These are phyloP conservation scores for Spialia ferax DNA, from an alignment of 2,888 invertebrate genomes.

Conservation along the genomic window DNA sequence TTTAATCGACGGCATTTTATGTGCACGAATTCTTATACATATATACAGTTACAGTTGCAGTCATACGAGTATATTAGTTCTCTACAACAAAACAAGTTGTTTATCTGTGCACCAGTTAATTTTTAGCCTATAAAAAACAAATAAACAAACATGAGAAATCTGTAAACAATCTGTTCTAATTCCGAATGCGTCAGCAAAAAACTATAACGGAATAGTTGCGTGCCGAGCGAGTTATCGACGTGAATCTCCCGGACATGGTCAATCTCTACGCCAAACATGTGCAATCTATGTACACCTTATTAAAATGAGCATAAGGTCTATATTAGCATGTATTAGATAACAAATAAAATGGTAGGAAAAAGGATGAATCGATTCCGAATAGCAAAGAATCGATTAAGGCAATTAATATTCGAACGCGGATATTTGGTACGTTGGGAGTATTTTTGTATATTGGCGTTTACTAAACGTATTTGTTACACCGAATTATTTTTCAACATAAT, in stretches of 20 bases:
- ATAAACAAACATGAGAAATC: conserved; percentile 22
- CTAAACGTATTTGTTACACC: too few species aligned
- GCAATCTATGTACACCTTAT: conserved; percentile 40
- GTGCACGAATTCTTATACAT: too few species aligned
- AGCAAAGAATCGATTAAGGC: conserved; percentile 67
- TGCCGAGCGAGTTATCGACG: conserved; percentile 76
- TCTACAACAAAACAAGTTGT: too few species aligned
- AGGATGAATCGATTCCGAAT: conserved; percentile 65
- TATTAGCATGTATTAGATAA: conserved; percentile 42
- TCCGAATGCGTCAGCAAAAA: conserved; percentile 53
- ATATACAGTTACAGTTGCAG: too few species aligned
- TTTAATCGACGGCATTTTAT: too few species aligned
- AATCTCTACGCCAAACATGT: conserved; percentile 20
- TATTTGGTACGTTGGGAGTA: conserved; percentile 34
- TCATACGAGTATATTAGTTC: too few species aligned
- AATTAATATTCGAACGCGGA: conserved; percentile 50
- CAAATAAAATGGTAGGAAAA: conserved; percentile 43
- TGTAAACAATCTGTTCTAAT: conserved; percentile 48
- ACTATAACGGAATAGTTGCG: conserved; percentile 60
- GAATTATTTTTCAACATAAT: too few species aligned
- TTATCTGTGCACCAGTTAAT: neutral
- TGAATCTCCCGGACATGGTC: conserved; percentile 73
- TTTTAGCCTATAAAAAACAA: neutral
- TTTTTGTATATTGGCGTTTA: conserved; percentile 16
- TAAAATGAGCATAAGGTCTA: conserved; percentile 45